Percentiles rank a stretch among this genome's conserved stretches.
Evolutionary conservation across 2,888 invertebrate species (phyloP).

Genomic region (Petrophora chlorosata): DNA sequence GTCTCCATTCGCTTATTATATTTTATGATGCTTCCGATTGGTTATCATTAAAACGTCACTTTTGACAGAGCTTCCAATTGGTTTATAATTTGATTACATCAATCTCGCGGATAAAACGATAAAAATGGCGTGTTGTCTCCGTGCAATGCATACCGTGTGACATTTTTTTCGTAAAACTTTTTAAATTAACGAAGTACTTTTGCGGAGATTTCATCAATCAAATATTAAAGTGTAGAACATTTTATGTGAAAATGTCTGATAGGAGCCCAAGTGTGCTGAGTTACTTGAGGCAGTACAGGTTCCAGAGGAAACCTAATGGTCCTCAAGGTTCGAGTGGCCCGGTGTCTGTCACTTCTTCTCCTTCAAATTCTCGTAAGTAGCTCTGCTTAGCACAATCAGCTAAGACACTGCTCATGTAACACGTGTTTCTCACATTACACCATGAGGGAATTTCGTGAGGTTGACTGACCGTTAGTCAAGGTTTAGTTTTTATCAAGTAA

Average conservation of each 20-base stretch:
- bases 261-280: slow-evolving; percentile 84
- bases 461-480: slow-evolving; percentile 51
- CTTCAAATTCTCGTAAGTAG: slow-evolving; percentile 73
- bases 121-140: slow-evolving; percentile 78
- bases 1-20: neutral
- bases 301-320: slow-evolving; percentile 85
- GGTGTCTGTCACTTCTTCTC: slow-evolving; percentile 61
- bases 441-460: slow-evolving; percentile 37
- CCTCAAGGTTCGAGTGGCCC: slow-evolving; percentile 61
- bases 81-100: slow-evolving; percentile 30
- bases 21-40: slow-evolving; percentile 35
- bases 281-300: slow-evolving; percentile 87
- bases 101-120: slow-evolving; percentile 69
- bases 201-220: slow-evolving; percentile 35
- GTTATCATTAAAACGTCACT: slow-evolving; percentile 24
- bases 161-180: slow-evolving; percentile 59
- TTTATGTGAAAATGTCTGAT: slow-evolving; percentile 68
- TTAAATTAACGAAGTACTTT: slow-evolving; percentile 42
- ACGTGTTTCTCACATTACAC: slow-evolving; percentile 45
- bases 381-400: slow-evolving; percentile 18
- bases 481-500: slow-evolving; percentile 40
- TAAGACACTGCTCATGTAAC: slow-evolving; percentile 15
- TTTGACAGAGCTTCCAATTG: slow-evolving; percentile 47
- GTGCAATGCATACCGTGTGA: slow-evolving; percentile 59
- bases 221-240: slow-evolving; percentile 32